Conservation (phyloP, 2,113 vertebrate genomes). For the Centropus bengalensis region DNA sequence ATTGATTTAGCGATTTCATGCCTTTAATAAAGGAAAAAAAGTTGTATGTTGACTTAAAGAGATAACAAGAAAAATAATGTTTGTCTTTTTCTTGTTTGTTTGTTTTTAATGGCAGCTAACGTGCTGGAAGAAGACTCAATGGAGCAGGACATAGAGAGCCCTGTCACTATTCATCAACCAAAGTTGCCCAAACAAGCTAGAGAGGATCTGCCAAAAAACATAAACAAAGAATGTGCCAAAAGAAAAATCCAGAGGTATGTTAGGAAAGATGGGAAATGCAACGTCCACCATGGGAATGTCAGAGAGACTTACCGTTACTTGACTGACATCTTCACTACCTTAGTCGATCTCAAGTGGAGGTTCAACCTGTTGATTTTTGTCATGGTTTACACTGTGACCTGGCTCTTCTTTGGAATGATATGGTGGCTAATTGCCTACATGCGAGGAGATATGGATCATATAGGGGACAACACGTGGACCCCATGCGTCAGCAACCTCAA, state of each 20-base stretch:
- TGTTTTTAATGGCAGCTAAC: slow-evolving; percentile 80
- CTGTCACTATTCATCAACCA: slow-evolving; percentile 85
- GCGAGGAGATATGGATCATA: slow-evolving; percentile 94
- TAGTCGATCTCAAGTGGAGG: slow-evolving; percentile 98
- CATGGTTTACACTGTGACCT: slow-evolving; percentile 96
- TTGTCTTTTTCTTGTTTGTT: slow-evolving; percentile 46
- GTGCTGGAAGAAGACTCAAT: slow-evolving; percentile 87
- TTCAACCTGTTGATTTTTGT: slow-evolving; percentile 98
- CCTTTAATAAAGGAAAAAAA: not conserved
- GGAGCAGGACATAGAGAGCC: slow-evolving; percentile 99
- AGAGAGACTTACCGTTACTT: slow-evolving; percentile 95
- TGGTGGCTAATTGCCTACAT: slow-evolving; percentile 99
- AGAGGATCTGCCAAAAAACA: slow-evolving; percentile 87
- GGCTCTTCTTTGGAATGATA: slow-evolving; percentile 98
- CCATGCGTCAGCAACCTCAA: slow-evolving; percentile 98
- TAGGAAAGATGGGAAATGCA: slow-evolving; percentile 97
- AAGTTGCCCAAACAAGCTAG: slow-evolving; percentile 92
- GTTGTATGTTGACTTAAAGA: not conserved
- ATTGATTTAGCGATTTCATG: not conserved
- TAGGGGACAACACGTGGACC: slow-evolving; percentile 91
- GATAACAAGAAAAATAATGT: slow-evolving; percentile 25
- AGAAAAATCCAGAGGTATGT: slow-evolving; percentile 94
- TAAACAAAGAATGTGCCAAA: slow-evolving; percentile 83
- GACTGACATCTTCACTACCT: slow-evolving; percentile 97
- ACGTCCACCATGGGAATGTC: slow-evolving; percentile 97